Percentiles rank a stretch among this genome's conserved stretches.
Conservation (phyloP, 1,140 invertebrate genomes). For the Campodea augens region DNA sequence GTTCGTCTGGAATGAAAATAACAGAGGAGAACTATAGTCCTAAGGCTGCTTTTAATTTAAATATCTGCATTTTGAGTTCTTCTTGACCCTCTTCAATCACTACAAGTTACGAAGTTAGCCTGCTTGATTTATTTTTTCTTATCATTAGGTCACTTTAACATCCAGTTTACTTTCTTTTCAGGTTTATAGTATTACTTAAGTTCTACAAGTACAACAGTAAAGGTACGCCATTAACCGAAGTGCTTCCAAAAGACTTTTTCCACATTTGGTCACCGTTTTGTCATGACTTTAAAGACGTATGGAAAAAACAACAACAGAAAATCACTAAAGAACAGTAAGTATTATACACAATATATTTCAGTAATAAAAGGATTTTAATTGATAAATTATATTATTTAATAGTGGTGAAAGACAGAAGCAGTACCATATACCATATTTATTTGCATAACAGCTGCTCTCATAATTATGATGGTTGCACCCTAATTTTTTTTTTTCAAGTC, state of each 20-base stretch:
- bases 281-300: constrained; percentile 86
- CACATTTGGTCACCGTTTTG: constrained; percentile 73
- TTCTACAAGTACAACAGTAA: constrained; percentile 78
- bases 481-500: too few relatives aligned
- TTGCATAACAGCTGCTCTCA: too few relatives aligned
- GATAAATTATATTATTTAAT: too few relatives aligned
- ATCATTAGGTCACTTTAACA: background rate
- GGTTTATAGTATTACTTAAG: constrained; percentile 57
- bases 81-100: too few relatives aligned
- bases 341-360: constrained; percentile 2
- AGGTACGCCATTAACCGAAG: constrained; percentile 44
- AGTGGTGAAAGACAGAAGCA: too few relatives aligned
- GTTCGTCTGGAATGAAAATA: too few relatives aligned
- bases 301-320: constrained; percentile 78
- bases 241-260: constrained; percentile 74
- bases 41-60: too few relatives aligned
- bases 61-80: background rate
- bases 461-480: too few relatives aligned
- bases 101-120: too few relatives aligned
- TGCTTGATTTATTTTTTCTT: background rate
- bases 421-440: too few relatives aligned
- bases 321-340: constrained; percentile 62
- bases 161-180: constrained; percentile 17
- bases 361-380: too few relatives aligned
- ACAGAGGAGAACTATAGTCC: too few relatives aligned